Conservation (phyloP, 2,113 vertebrate genomes). For the Ornithorhynchus anatinus region DNA sequence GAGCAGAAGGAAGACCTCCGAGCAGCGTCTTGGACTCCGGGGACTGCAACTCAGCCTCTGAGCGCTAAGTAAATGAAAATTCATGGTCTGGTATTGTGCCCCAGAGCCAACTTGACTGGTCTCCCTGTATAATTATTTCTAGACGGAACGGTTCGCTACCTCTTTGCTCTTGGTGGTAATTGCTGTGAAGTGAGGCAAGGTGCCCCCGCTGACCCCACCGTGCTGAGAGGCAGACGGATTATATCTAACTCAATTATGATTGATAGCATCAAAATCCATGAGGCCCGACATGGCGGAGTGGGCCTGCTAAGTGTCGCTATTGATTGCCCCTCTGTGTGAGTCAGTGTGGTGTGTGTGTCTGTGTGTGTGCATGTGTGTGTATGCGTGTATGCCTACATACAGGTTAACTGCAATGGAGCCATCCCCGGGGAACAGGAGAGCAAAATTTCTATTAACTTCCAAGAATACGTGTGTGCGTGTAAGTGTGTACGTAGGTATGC, state of each 20-base stretch:
- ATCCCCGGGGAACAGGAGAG: rapidly evolving
- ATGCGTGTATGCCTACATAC: too few relatives aligned
- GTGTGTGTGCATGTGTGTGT: not conserved
- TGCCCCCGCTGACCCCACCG: constrained; percentile 77
- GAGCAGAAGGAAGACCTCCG: too few relatives aligned
- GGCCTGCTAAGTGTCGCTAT: constrained; percentile 71
- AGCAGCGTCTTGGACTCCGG: too few relatives aligned
- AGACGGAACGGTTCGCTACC: constrained; percentile 78
- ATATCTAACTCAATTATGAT: constrained; percentile 94
- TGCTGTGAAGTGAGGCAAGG: constrained; percentile 87
- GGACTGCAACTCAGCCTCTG: too few relatives aligned
- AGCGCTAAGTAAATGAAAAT: constrained; percentile 70
- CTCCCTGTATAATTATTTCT: constrained; percentile 84
- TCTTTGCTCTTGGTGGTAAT: constrained; percentile 89
- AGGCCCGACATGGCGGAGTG: constrained; percentile 68
- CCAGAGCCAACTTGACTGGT: constrained; percentile 70
- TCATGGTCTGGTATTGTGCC: constrained; percentile 70
- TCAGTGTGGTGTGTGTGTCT: not conserved
- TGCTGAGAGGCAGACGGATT: constrained; percentile 87
- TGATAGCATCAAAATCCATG: constrained; percentile 92
- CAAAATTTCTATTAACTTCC: not conserved
- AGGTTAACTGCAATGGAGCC: not conserved
- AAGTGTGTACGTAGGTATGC: too few relatives aligned
- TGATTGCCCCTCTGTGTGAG: constrained; percentile 53
- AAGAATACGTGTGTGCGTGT: rapidly evolving